Evolutionary conservation across 2,113 vertebrate species (phyloP).

Genomic region (Tragelaphus scriptus): DNA sequence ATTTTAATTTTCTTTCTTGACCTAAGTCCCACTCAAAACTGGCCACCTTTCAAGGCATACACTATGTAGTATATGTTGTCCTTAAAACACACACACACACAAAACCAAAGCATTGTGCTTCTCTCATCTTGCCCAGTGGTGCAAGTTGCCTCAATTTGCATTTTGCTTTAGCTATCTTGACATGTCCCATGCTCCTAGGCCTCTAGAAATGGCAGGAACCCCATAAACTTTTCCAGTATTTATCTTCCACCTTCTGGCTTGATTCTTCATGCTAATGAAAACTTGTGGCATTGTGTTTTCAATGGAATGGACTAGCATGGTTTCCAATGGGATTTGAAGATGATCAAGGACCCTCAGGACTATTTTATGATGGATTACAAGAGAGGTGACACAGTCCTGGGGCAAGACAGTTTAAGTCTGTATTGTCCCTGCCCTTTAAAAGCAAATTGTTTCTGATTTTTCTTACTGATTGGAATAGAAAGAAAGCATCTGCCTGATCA

Average conservation of each 20-base stretch:
- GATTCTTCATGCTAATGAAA: not conserved
- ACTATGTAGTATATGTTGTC: not conserved
- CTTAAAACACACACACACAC: not conserved
- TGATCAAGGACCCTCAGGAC: not conserved
- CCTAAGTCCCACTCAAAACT: not conserved
- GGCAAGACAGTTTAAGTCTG: not conserved
- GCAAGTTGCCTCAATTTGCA: not conserved
- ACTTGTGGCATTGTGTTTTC: not conserved
- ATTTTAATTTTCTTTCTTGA: not conserved
- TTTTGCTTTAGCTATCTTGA: not conserved
- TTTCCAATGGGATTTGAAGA: not conserved
- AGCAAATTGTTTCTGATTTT: constrained; percentile 12
- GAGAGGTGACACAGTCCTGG: not conserved
- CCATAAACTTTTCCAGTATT: not conserved
- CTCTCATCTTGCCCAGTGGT: not conserved
- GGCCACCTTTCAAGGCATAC: not conserved
- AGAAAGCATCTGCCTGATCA: not conserved
- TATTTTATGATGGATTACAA: not conserved
- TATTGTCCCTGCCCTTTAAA: not conserved
- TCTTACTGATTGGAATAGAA: not conserved
- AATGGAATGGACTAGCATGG: not conserved
- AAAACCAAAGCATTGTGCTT: not conserved
- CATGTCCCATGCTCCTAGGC: not conserved
- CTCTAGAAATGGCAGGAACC: not conserved
- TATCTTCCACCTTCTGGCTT: not conserved